Evolutionary conservation across 2,797 vertebrate genomes (phyloP).

Genomic region (Bradypus variegatus): DNA sequence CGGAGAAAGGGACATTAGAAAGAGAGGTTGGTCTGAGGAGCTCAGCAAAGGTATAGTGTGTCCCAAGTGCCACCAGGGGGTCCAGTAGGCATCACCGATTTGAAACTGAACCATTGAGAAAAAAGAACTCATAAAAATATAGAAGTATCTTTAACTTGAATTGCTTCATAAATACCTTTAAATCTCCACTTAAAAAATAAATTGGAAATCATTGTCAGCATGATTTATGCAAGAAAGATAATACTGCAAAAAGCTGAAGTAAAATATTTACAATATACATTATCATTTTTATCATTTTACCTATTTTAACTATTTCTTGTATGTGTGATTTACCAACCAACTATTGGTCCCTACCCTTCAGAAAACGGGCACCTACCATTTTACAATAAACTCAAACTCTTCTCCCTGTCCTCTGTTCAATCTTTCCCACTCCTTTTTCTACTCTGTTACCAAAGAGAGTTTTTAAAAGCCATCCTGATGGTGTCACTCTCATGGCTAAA

Average conservation of each 20-base stretch:
- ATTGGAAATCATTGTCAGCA: not conserved
- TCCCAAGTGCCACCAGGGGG: not conserved
- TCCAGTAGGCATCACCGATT: not conserved
- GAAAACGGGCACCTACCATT: not conserved
- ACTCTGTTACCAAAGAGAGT: not conserved
- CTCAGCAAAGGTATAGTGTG: not conserved
- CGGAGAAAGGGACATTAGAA: not conserved
- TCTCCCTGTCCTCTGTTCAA: not conserved
- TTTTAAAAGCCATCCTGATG: not conserved
- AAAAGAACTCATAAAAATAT: not conserved
- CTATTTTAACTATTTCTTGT: not conserved
- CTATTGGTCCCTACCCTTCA: not conserved
- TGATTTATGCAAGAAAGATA: conserved; percentile 14
- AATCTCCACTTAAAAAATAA: not conserved
- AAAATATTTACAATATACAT: not conserved
- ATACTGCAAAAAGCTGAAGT: not conserved
- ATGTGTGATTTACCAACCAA: not conserved
- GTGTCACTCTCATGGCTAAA: not conserved
- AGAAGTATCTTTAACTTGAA: not conserved
- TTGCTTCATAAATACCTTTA: not conserved
- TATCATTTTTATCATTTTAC: not conserved
- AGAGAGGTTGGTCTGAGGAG: not conserved
- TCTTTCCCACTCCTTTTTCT: not conserved
- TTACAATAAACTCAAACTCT: not conserved
- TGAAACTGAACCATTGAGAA: not conserved